phyloP scores from a whole-genome alignment of 2,797 vertebrate species.

The Notolepis coatsorum region DNA sequence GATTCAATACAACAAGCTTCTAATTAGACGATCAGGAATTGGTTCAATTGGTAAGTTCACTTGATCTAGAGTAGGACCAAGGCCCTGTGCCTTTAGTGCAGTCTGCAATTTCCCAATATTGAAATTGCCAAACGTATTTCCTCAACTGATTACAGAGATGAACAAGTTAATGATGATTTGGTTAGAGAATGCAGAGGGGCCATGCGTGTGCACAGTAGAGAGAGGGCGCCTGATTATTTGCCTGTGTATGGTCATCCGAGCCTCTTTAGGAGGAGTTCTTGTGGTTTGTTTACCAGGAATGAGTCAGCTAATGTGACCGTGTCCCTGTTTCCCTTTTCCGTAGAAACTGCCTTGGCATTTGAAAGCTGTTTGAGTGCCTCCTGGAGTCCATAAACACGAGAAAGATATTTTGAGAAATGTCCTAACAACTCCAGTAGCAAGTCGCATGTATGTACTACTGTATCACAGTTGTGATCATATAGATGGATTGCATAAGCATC shows the following conservation, averaged over 20 bases:
- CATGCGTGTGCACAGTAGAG: slow-evolving; percentile 6
- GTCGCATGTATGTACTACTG: background rate
- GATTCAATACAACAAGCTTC: slow-evolving; percentile 30
- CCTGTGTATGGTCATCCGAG: slow-evolving; percentile 49
- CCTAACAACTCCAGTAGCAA: slow-evolving; percentile 3
- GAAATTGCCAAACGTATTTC: slow-evolving; percentile 32
- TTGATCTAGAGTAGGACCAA: slow-evolving; percentile 3
- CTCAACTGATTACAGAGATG: slow-evolving; percentile 37
- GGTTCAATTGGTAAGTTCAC: slow-evolving; percentile 17
- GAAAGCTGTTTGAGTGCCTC: slow-evolving; percentile 50
- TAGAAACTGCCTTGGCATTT: slow-evolving; percentile 38
- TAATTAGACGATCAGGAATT: slow-evolving; percentile 33
- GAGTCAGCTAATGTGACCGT: slow-evolving; percentile 62
- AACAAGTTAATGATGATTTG: slow-evolving; percentile 45
- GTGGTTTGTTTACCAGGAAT: slow-evolving; percentile 64
- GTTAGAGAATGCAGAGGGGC: slow-evolving; percentile 40
- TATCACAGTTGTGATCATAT: too few relatives aligned
- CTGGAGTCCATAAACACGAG: slow-evolving; percentile 23
- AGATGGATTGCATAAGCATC: too few relatives aligned
- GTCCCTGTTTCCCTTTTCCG: slow-evolving; percentile 36
- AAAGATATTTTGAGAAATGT: slow-evolving; percentile 22
- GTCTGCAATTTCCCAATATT: slow-evolving; percentile 26
- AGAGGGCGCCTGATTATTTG: slow-evolving; percentile 17
- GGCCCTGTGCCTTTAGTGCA: slow-evolving; percentile 5
- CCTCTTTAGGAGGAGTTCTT: slow-evolving; percentile 17